Base-by-base conservation (phyloP, 2,888 invertebrate species). In the Craniophora ligustri region DNA sequence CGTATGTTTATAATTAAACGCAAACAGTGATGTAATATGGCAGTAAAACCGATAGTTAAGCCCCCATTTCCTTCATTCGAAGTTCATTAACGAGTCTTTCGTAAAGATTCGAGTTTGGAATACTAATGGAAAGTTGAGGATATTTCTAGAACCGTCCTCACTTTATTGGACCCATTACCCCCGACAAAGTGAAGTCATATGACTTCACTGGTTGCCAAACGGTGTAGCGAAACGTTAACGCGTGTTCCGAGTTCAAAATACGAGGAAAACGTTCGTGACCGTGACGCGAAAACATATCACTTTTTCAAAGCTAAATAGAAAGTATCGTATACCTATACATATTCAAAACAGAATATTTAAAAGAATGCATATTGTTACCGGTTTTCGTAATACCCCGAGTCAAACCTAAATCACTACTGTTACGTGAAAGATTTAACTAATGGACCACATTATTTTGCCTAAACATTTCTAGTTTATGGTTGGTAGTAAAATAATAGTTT, bases 181-280 rank as follows among this genome's bases (percentile, higher is more conserved):
- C 80, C 84, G 81, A 77, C 79, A 35, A 18, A 45, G 11, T 68
- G 14, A 67, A 68, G 31, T 38, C 35, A 23, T 40, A 39, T 16
- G 36, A 34, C 47, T 63, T 72, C 65, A 72, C 42, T 42, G 50
- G 67, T 67, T 64, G 67, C 58, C 42, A 53, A 73, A 66, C 46
- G 69, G 75, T 76, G 78, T 75, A 76, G 73, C 71, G 75, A 77
- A 73, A 72, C 68, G 58, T 64, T 75, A 75, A 81, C 77, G 78
- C 71, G 64, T 77, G 71, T 74, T 65, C 42, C 21, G 68, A 51
- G 59, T 65, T 60, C 73, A 64, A 72, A 77, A 75, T 63, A 71
- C 39, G 65, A 75, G 70, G 72, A 75, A 75, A 73, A 69, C 65
- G 65, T 41, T 58, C 71, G 71, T 73, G 75, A 79, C 78, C 76